Evolutionary conservation across 2,797 vertebrate genomes (phyloP), one percentile per base, ranked within the genome.

Genomic region (Hydrophis major): DNA sequence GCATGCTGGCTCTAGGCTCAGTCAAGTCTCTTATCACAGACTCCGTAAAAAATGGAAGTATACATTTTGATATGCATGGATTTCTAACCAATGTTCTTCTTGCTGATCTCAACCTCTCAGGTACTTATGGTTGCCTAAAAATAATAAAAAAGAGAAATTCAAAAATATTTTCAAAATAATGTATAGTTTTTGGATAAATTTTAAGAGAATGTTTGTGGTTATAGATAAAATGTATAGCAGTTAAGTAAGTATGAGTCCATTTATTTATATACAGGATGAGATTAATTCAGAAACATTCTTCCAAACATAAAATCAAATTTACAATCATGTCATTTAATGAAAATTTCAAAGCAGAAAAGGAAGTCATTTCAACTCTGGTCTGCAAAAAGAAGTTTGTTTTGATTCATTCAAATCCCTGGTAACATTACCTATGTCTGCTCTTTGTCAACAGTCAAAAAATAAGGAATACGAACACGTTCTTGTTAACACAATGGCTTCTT

Each of bases 31-130:
- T 99, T 94, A 98, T 99, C 96, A 99, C 99, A 10, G 99, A 99
- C 96, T 99, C 98, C 0, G 99, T 99, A 95, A 99, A 99, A 96
- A 99, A 98, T 4, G 99, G 99, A 47, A 98, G 98, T 1, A 98
- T 99, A 94, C 99, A 99, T 95, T 99, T 99, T 61, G 99, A 99
- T 96, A 99, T 99, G 99, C 99, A 99, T 0, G 99, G 99, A 28
- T 99, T 99, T 97, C 98, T 99, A 94, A 99, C 99, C 57, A 97
- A 97, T 0, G 99, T 99, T 6, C 98, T 99, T 93, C 98, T 99
- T 14, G 98, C 98, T 55, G 99, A 99, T 96, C 99, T 99, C 96
- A 99, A 98, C 97, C 97, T 99, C 61, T 96, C 99, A 96, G 98
- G 99, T 99, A 94, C 53, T 90, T 91, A 83, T 10, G 6, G 0